Evolutionary conservation across 2,888 invertebrate species (phyloP).

Genomic region (Meliscaeva auricollis): DNA sequence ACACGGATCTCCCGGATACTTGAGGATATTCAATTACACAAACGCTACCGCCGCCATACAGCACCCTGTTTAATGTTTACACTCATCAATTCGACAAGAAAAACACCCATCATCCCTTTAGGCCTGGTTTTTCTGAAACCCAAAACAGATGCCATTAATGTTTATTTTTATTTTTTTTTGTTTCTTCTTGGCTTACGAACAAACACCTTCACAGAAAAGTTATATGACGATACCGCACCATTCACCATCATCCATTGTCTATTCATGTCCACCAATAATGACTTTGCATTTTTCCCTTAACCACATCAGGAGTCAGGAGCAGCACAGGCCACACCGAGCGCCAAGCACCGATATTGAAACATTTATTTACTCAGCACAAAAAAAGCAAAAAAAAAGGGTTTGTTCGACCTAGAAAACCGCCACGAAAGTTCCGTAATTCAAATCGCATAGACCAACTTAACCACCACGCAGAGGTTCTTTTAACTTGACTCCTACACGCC

Average conservation of each 20-base stretch:
- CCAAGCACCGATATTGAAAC: slow-evolving; percentile 55
- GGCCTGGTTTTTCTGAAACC: slow-evolving; percentile 45
- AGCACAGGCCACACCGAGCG: not conserved
- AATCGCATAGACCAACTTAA: slow-evolving; percentile 24
- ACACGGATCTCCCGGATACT: slow-evolving; percentile 23
- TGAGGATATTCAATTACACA: slow-evolving; percentile 29
- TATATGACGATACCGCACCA: not conserved
- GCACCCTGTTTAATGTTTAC: slow-evolving; percentile 11
- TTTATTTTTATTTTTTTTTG: not conserved
- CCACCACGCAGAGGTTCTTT: not conserved
- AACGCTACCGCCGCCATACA: not conserved
- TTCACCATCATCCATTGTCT: slow-evolving; percentile 3
- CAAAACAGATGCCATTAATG: slow-evolving; percentile 58
- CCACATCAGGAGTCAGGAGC: too few species aligned
- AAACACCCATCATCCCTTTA: slow-evolving; percentile 21
- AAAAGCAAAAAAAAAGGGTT: slow-evolving; percentile 39
- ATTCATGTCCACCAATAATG: slow-evolving; percentile 33
- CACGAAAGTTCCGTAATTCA: slow-evolving; percentile 57
- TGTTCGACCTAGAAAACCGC: slow-evolving; percentile 60
- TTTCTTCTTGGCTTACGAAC: slow-evolving; percentile 2
- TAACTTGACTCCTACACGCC: slow-evolving; percentile 19
- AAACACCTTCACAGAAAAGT: slow-evolving; percentile 16
- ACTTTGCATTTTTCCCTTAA: slow-evolving; percentile 38
- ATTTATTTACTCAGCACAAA: slow-evolving; percentile 52
- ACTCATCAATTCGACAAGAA: not conserved